phyloP scores from a whole-genome alignment of 2,888 invertebrate genomes.

The Caenorhabditis zanzibari region DNA sequence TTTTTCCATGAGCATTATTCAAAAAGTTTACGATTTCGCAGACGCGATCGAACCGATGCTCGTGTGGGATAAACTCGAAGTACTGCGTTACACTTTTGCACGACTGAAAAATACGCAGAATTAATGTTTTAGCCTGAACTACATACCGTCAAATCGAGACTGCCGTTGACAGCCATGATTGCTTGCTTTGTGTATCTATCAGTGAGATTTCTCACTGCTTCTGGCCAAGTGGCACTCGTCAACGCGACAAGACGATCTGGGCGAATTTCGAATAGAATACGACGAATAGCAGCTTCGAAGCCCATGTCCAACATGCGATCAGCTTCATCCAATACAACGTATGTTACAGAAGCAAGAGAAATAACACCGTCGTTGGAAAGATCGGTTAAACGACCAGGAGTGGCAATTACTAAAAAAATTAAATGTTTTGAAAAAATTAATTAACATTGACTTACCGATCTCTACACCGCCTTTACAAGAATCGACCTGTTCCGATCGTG shows the following conservation, averaged over 20 bases:
- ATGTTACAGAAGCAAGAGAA: conserved; percentile 61
- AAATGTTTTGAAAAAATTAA: too few relatives aligned
- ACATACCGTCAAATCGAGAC: conserved; percentile 88
- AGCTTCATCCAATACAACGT: conserved; percentile 90
- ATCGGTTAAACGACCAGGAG: conserved; percentile 95
- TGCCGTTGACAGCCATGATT: conserved; percentile 92
- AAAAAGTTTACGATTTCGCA: conserved; percentile 84
- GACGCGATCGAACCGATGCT: conserved; percentile 61
- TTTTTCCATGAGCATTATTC: conserved; percentile 87
- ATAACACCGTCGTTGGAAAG: conserved; percentile 87
- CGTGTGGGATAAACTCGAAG: conserved; percentile 88
- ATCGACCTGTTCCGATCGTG: conserved; percentile 90
- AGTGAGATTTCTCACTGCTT: conserved; percentile 91
- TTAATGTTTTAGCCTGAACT: neutral
- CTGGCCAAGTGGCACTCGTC: conserved; percentile 97
- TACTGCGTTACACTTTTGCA: conserved; percentile 92
- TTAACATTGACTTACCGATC: conserved; percentile 88
- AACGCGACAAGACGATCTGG: conserved; percentile 96
- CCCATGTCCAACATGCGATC: conserved; percentile 87
- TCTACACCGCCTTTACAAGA: conserved; percentile 90
- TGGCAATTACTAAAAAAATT: conserved; percentile 88
- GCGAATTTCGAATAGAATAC: conserved; percentile 89
- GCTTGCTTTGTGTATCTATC: conserved; percentile 93
- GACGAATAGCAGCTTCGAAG: conserved; percentile 87
- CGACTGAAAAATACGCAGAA: conserved; percentile 85